Base-by-base conservation (phyloP, 2,888 invertebrate species). In the Agriotes lineatus region DNA sequence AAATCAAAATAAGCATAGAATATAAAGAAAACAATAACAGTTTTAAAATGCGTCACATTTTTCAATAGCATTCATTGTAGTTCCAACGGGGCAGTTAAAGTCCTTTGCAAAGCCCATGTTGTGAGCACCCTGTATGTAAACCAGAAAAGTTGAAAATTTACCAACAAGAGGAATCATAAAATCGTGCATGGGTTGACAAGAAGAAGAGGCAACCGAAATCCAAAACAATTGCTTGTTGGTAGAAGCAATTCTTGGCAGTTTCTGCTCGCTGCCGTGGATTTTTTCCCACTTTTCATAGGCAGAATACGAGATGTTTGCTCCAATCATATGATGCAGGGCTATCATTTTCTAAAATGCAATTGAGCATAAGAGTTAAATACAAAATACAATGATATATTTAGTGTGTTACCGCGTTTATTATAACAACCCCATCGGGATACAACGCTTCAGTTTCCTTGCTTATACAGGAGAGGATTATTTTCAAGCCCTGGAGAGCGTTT, bases 221-320 rank as follows among this genome's bases (percentile, higher is more conserved):
- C 67, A 67, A 56, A 67, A 67, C 48, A 67, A 12, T 45, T 67
- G 67, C 1, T 44, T 22, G 18, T 60, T 14, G 6, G 33, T 61
- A 16, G 39, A 60, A 22, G 50, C 33, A 3, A 60, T n/a, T 7
- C 33, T 25, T 10, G 20, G 22, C 1, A 67, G 25, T 5, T 0
- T 6, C 6, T 6, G 12, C 12, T 67, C 67, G 2, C 7, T 45
- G 0, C 37, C 39, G 42, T 60, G 37, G n/a, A 44, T 50, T n/a
- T 35, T 22, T 0, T 87, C 88, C 92, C 93, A 94, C 4, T 88
- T 87, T 52, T 89, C 86, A 82, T 95, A 95, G 0, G 95, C 95
- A 72, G 88, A 87, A 82, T 96, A 96, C 0, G 96, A 94, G 78
- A 94, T 91, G 80, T 95, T 95, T 70, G 95, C 89, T 0, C 96